Base-by-base conservation (phyloP, 1,140 invertebrate genomes). In the Brachionus sp. region DNA sequence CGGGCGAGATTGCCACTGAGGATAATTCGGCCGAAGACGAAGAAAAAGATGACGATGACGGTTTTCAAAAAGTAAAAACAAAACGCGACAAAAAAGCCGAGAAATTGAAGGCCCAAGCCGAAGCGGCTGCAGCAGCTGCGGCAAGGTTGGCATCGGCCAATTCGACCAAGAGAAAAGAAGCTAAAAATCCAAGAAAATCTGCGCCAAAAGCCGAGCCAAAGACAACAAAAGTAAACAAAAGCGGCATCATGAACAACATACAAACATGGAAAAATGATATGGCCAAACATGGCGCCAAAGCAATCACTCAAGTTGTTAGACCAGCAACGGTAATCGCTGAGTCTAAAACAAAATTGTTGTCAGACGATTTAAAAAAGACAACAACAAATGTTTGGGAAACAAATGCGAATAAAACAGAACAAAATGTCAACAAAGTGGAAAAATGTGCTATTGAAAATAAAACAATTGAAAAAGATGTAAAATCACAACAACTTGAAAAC, bases 51-150 rank as follows among this genome's bases (percentile, higher is more conserved):
- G 75, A 78, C 25, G 46, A 80, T 19, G 77, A 80, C 25, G 77
- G 77, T 23, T 80, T 80, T 80, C 77, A 80, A 66, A 39, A 66
- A 62, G 77, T 80, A 1, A 62, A 42, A 29, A 80, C 77, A 3
- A 80, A 80, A 80, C 50, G 77, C 2, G 77, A 66, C 19, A 57
- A 66, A 57, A 80, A 80, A 16, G 77, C 77, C 50, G 77, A 80
- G 9, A 80, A 80, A 66, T 0, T 80, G 7, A 80, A 80, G 50
- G 77, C 77, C 25, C 46, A 29, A 13, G 13, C 53, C 5, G 77
- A 12, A 3, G 77, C 77, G 0, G 77, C 50, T 12, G 77, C 77
- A 13, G 77, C 77, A 1, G 37, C 16, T 13, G 39, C 70, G 1
- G n/a, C 35, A 16, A n/a, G 5, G 35, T 12, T 53, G 10, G 46